Evolutionary conservation across 2,113 vertebrate genomes (phyloP), one percentile per base, ranked within the genome.

Genomic region (Pachycephala philippinensis): DNA sequence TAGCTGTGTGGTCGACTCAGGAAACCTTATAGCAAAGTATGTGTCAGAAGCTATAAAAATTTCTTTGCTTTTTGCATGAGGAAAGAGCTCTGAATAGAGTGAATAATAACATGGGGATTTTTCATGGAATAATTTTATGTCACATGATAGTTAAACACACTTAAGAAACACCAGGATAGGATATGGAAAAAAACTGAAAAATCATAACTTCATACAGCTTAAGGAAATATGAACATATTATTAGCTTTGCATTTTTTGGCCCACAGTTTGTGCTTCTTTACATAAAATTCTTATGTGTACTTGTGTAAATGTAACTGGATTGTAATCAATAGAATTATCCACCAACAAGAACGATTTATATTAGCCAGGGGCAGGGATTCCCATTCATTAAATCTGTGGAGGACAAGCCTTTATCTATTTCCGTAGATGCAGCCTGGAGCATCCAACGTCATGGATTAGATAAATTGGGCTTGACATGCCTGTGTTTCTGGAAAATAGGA

Each of bases 361-460:
- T 84, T 92, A 90, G 90, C 95, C 56, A 63, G 65, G 35, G 95
- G 92, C 90, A 94, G 95, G 90, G 90, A 95, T 95, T 95, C 93
- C 95, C 92, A 90, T 92, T 94, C 92, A 88, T 85, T 96, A 69
- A 91, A 85, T 84, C 50, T 68, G 82, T 63, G 54, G 90, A 94
- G 95, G 82, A 94, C 89, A 80, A 86, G 92, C 87, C 95, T 96
- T 95, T 90, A 77, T 95, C 70, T 92, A 39, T 91, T 93, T 93
- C 56, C 0, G 0, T 81, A 68, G 68, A 95, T 92, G 60, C 65
- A 88, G 92, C 90, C 93, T 84, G 88, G 37, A 97, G 94, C 90
- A 63, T 59, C 82, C 59, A 84, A 17, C 59, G 88, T 93, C 86
- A 86, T 63, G 69, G 52, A 63, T 88, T 86, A 88, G 68, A 88